Evolutionary conservation across 2,797 vertebrate species (phyloP).

Genomic region (Hydrocynus forskahlii): DNA sequence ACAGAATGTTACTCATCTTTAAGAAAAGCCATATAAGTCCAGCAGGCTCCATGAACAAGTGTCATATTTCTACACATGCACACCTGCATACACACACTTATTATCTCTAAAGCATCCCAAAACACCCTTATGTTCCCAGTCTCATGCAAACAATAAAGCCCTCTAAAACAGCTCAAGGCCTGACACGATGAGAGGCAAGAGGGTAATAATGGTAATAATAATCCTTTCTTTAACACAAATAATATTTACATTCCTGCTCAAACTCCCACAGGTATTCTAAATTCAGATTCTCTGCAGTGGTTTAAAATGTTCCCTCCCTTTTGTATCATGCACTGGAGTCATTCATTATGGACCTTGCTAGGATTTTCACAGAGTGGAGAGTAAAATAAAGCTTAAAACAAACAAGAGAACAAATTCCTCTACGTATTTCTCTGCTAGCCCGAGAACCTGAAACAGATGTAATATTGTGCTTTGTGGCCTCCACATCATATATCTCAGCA

Average conservation of each 20-base stretch:
- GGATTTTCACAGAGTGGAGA: neutral
- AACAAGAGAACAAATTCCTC: neutral
- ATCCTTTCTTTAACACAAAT: conserved; percentile 40
- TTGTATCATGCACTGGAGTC: neutral
- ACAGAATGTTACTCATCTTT: neutral
- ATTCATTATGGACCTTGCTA: neutral
- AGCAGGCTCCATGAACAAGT: neutral
- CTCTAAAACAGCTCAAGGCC: conserved; percentile 12
- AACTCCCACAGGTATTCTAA: conserved; percentile 49
- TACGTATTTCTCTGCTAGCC: neutral
- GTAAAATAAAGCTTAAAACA: neutral
- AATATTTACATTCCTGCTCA: conserved; percentile 53
- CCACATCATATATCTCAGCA: neutral
- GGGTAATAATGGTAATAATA: conserved; percentile 15
- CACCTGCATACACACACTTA: neutral
- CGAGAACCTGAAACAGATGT: conserved; percentile 10
- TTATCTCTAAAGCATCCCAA: neutral
- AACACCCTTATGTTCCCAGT: conserved; percentile 1
- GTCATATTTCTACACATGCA: neutral
- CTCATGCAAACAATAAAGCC: neutral
- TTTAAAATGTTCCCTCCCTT: neutral
- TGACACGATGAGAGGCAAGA: neutral
- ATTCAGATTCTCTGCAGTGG: conserved; percentile 34
- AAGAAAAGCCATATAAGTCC: neutral
- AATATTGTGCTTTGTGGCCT: neutral